Base-by-base conservation (phyloP, 1,140 invertebrate species). In the Drosophila murphyi region DNA sequence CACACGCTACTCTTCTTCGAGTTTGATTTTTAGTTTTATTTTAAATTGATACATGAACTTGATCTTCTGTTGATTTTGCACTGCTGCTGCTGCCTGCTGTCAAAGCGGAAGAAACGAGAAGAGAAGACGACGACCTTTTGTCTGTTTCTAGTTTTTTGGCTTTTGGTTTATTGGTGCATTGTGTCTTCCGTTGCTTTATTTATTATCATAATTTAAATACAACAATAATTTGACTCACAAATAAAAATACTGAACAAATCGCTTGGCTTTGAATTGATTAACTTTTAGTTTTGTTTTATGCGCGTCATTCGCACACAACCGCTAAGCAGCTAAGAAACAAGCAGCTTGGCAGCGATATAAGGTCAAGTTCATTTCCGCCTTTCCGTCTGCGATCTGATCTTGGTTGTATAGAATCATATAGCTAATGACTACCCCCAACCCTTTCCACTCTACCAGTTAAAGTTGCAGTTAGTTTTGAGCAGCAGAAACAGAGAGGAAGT, bases 331-430 rank as follows among this genome's bases (percentile, higher is more conserved):
- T 70, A 70, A 59, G 43, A 29, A 34, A 20, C 20, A 20, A 20
- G 20, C 54, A 39, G 34, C 55, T 10, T 32, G 70, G 50, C 71
- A 67, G n/a, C 80, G 85, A 81, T 89, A 81, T 89, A 89, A 89
- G 85, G 85, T 89, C 85, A 89, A 89, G 85, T 85, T 89, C 78
- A 85, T 78, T 89, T 89, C 85, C 85, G 85, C 78, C 81, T 76
- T 34, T 48, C 51, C 20, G 20, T 41, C 8, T 41, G 7, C 10
- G 39, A 3, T 56, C 56, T 76, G 41, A 59, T 67, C 72, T 77
- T 59, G 37, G 59, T 45, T 28, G 34, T 43, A 55, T 71, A 75
- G 71, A 69, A 69, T 43, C 29, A 61, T 43, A 43, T 70, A 10
- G 52, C n/a, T 60, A 70, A 64, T 61, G 60, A 45, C 43, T 41